A percentile compares a stretch with the other conserved stretches of the same genome.
Evolutionary conservation across 2,888 invertebrate genomes (phyloP).

Genomic region (Villa cingulata): DNA sequence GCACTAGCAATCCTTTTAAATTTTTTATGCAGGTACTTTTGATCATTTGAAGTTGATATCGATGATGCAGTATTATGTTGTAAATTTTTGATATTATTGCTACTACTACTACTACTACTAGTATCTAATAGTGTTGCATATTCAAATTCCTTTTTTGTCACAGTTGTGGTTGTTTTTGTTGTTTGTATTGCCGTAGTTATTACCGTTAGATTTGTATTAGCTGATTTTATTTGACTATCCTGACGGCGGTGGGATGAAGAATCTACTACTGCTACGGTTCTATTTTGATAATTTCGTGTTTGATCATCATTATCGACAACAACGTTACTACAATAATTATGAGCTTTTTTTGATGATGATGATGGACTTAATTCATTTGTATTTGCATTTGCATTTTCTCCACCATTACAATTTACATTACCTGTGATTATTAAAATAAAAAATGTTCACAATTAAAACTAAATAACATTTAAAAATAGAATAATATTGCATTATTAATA

Average conservation of each 20-base stretch:
- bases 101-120: background rate
- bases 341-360: too few relatives aligned
- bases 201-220: background rate
- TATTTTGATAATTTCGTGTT: too few relatives aligned
- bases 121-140: background rate
- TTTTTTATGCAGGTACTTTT: slow-evolving; percentile 81
- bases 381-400: too few relatives aligned
- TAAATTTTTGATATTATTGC: too few relatives aligned
- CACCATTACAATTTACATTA: too few relatives aligned
- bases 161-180: background rate
- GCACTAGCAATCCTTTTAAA: slow-evolving; percentile 76
- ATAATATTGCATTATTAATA: too few relatives aligned
- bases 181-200: background rate
- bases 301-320: too few relatives aligned
- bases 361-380: too few relatives aligned
- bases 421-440: too few relatives aligned
- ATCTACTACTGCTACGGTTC: background rate
- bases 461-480: too few relatives aligned
- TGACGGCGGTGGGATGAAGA: background rate
- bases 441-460: too few relatives aligned
- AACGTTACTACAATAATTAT: too few relatives aligned
- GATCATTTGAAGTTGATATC: slow-evolving; percentile 38
- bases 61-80: background rate
- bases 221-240: background rate
- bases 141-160: background rate